Conservation (phyloP, 2,113 vertebrate genomes). For the Nesogale talazaci region DNA sequence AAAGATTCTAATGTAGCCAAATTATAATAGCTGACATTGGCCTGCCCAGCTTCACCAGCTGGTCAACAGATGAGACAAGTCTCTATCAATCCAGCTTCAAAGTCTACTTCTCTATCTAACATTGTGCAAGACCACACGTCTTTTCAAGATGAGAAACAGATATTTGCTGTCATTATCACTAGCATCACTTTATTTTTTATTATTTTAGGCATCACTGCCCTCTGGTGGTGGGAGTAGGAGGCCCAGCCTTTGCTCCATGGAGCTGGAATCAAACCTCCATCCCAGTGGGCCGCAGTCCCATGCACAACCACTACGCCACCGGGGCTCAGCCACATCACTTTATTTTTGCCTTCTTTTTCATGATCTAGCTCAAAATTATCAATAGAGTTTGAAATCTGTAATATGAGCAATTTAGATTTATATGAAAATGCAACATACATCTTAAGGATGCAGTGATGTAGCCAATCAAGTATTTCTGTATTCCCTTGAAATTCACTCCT, state of each 20-base stretch:
- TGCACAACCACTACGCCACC: no score
- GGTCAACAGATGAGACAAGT: neutral
- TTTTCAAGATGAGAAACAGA: constrained; percentile 11
- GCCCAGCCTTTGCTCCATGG: no score
- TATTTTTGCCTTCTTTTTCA: constrained; percentile 26
- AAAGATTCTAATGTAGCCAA: neutral
- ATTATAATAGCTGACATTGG: neutral
- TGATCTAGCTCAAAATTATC: neutral
- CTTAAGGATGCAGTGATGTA: neutral
- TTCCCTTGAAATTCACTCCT: neutral
- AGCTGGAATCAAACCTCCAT: no score
- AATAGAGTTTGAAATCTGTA: neutral
- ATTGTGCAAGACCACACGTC: neutral
- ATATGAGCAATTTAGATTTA: constrained; percentile 33
- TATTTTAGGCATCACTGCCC: no score
- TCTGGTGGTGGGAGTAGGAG: no score
- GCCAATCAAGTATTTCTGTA: neutral
- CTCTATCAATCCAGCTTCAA: neutral
- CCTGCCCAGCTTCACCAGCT: neutral
- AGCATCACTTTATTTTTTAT: neutral
- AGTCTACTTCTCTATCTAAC: neutral
- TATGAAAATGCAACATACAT: neutral
- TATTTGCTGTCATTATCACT: neutral
- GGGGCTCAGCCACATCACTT: no score
- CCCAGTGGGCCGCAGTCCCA: no score